A percentile compares a stretch with the other conserved stretches of the same genome.
Conservation (phyloP, 2,888 invertebrate genomes). For the Entomobrya proxima region DNA sequence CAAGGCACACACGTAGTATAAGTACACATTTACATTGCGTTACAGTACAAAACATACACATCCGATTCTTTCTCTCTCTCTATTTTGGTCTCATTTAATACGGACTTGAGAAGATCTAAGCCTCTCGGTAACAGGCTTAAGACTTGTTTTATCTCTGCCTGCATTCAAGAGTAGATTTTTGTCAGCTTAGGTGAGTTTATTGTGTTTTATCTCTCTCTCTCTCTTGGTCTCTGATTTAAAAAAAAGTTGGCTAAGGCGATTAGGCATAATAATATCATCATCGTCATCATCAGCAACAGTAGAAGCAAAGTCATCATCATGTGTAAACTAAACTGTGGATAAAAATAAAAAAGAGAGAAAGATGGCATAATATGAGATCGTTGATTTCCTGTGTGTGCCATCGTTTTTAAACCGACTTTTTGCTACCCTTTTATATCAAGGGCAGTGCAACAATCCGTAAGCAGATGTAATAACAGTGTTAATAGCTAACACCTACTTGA, state of each 20-base stretch:
- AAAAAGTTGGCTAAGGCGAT: conserved; percentile 76
- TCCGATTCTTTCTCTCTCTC: conserved; percentile 62
- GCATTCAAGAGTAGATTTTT: conserved; percentile 77
- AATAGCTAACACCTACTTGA: background rate
- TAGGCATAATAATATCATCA: conserved; percentile 74
- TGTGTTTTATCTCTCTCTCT: conserved; percentile 76
- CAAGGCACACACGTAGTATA: background rate
- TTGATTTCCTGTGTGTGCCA: background rate
- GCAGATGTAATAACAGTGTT: background rate
- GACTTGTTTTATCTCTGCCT: conserved; percentile 77
- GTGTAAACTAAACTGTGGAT: conserved; percentile 35
- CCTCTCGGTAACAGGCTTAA: conserved; percentile 77
- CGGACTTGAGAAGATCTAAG: conserved; percentile 77
- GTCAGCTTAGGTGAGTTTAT: conserved; percentile 77
- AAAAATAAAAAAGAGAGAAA: conserved; percentile 29
- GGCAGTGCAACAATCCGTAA: too few relatives aligned
- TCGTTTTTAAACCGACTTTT: background rate
- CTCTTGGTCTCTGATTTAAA: conserved; percentile 75
- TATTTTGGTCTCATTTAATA: conserved; percentile 77
- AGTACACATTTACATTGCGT: conserved; percentile 26
- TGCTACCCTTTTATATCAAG: too few relatives aligned
- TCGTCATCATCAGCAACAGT: conserved; percentile 46
- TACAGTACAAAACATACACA: conserved; percentile 39
- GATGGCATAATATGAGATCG: background rate
- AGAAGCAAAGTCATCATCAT: conserved; percentile 46